Evolutionary conservation across 2,888 invertebrate species (phyloP), one percentile per base, ranked within the genome.

Genomic region (Arge pagana): DNA sequence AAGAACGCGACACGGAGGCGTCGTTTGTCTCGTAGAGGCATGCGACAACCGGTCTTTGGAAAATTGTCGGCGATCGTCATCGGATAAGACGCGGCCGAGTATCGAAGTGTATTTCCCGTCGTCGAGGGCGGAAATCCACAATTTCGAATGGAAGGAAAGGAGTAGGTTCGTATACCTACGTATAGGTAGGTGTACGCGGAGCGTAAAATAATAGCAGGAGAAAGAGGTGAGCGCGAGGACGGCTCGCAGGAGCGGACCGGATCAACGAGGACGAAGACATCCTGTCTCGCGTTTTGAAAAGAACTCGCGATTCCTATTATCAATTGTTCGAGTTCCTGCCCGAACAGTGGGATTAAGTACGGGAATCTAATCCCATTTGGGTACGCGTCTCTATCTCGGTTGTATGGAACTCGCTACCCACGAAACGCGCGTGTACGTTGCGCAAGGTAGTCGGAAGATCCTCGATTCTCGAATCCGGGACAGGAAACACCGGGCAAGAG

Each of bases 251-350:
- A 64, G 65, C 64, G 63, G 57, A 56, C 58, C 54, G 58, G 53
- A 59, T 61, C 57, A 57, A 55, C 50, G 53, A 54, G 57, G 59
- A 57, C 58, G 57, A 31, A 42, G 43, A 52, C 52, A 48, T 52
- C 52, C 52, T 52, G 52, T 42, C 37, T 19, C 37, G 21, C 23
- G 13, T 28, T 37, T 45, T n/a, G 5, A 21, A 48, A 52, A n/a
- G 48, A 13, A 48, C 36, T 36, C 50, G 33, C 45, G 15, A 42
- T 55, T 57, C 56, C 63, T 58, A 67, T 68, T 70, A 68, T 71
- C 68, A 71, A 73, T 73, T 74, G 72, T 73, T 72, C 70, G 65
- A 67, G 71, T 71, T 72, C 69, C 71, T 71, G 68, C 61, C 67
- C 51, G 33, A 71, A 70, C 71, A 67, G 65, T 65, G 65, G 62